These are phyloP conservation scores for Onychomys leucogaster DNA, from an alignment of 2,797 vertebrate genomes.

Conservation along the genomic window DNA sequence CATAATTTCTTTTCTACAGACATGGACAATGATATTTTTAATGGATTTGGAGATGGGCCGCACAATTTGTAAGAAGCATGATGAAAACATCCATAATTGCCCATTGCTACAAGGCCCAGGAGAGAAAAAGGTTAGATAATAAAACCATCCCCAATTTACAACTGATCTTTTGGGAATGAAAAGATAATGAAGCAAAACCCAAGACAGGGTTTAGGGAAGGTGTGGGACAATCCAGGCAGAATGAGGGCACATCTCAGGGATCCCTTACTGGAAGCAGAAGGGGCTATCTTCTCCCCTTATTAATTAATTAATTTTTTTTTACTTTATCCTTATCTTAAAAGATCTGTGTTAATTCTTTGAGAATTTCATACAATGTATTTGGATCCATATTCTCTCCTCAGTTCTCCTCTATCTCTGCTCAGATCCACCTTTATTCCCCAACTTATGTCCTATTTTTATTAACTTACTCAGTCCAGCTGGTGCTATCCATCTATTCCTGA, in stretches of 20 bases:
- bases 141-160: neutral
- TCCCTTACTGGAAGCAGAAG: neutral
- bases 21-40: constrained; percentile 49
- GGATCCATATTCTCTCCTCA: neutral
- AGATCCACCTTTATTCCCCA: neutral
- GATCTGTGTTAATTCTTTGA: neutral
- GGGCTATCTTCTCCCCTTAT: neutral
- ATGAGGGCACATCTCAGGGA: neutral
- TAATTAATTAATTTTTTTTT: neutral
- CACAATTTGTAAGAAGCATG: constrained; percentile 64
- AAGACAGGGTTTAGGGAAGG: neutral
- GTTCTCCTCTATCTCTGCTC: neutral
- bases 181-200: neutral
- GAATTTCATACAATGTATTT: neutral
- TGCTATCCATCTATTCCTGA: neutral
- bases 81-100: constrained; percentile 59
- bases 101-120: constrained; percentile 43
- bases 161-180: neutral
- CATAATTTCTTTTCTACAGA: constrained; percentile 60
- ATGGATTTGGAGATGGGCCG: constrained; percentile 67
- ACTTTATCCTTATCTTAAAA: neutral
- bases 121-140: constrained; percentile 54
- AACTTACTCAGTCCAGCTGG: neutral
- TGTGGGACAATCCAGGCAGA: neutral
- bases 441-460: neutral